Base-by-base conservation (phyloP, 2,888 invertebrate species). In the Thecocarcelia acutangulata region DNA sequence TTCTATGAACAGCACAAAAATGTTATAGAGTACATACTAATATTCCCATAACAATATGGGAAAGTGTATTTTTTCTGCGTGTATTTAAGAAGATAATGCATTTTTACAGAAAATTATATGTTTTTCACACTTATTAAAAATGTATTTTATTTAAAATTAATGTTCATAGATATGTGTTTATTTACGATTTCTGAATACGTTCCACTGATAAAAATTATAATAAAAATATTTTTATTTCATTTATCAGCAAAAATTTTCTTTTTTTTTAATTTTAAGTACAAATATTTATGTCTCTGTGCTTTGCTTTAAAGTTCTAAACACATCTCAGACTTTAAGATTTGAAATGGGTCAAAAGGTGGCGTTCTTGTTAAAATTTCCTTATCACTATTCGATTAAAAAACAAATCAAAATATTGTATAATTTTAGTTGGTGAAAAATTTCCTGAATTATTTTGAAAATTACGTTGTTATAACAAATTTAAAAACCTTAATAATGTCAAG, bases 341-440 rank as follows among this genome's bases (percentile, higher is more conserved):
- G 56, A 64, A 61, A 70, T 86, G 86, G 88, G 87, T 89, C 88
- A 84, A 85, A 81, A 86, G 88, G 88, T 87, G 88, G 84, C 85
- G 84, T 80, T 81, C 52, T 81, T 83, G 68, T 80, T 50, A 48
- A 72, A 70, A 33, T 15, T 19, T 4, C 6, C 72, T 64, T 66
- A 68, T 61, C 72, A 74, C 19, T 42, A 63, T 56, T 56, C 61
- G 42, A 70, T 83, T 76, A 66, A 54, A 75, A 64, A 74, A 61
- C 15, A 28, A 58, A 54, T 21, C 24, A 59, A 33, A 69, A 11
- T 46, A 28, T 61, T 73, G n/a, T n/a, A n/a, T 56, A 74, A 54
- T 54, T 63, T 9, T 17, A 1, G 5, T 6, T 33, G 33, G 24
- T 24, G 24, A 24, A 24, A 33, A 33, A 33, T 33, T 33, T 33